Evolutionary conservation across 2,797 vertebrate species (phyloP).

Genomic region (Geotrypetes seraphini): DNA sequence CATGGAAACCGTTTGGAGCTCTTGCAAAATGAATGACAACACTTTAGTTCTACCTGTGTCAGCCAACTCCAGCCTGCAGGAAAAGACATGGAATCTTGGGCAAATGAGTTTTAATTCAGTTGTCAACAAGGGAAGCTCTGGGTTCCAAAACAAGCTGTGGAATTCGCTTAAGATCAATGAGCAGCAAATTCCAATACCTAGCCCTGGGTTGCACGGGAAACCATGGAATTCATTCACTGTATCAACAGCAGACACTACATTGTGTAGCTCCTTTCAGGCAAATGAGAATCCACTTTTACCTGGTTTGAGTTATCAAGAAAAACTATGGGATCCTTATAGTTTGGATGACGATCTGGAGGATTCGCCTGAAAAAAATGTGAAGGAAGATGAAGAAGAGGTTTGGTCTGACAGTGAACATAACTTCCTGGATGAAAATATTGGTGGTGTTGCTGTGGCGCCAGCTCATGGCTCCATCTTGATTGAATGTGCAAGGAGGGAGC

Average conservation of each 20-base stretch:
- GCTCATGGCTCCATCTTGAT: conserved; percentile 91
- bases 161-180: conserved; percentile 64
- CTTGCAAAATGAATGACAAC: conserved; percentile 38
- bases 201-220: conserved; percentile 66
- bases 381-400: conserved; percentile 69
- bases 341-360: conserved; percentile 59
- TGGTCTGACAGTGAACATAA: conserved; percentile 98
- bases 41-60: conserved; percentile 10
- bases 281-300: not conserved
- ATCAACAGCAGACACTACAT: conserved; percentile 50
- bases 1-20: conserved; percentile 37
- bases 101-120: conserved; percentile 44
- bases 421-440: conserved; percentile 92
- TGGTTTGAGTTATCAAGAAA: conserved; percentile 23
- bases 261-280: conserved; percentile 53
- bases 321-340: conserved; percentile 64
- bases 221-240: conserved; percentile 73
- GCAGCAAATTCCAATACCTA: conserved; percentile 58
- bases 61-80: conserved; percentile 49
- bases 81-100: conserved; percentile 64
- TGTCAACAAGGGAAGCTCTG: conserved; percentile 35
- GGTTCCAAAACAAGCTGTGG: conserved; percentile 74
- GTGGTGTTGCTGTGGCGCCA: conserved; percentile 88
- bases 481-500: conserved; percentile 87
- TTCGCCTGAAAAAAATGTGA: conserved; percentile 23